phyloP scores from a whole-genome alignment of 2,113 vertebrate genomes.

The Telmatochromis sp. region DNA sequence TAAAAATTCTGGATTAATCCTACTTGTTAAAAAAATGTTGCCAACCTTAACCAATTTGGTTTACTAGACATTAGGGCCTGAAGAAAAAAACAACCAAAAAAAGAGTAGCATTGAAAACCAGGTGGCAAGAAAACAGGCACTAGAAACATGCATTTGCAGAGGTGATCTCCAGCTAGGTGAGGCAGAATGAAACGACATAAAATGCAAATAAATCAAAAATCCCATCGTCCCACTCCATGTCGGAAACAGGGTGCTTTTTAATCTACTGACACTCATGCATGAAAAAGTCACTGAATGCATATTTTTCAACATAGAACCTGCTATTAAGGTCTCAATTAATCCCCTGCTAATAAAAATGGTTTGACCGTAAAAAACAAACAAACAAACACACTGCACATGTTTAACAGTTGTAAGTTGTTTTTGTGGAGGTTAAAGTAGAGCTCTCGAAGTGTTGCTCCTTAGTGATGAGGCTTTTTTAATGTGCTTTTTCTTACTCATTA shows the following conservation, averaged over 20 bases:
- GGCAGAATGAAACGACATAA: not conserved
- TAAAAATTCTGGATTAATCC: not conserved
- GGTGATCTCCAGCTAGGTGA: not conserved
- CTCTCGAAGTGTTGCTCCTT: not conserved
- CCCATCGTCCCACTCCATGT: not conserved
- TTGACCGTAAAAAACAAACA: fast-evolving
- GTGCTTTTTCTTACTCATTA: not conserved
- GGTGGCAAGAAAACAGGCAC: not conserved
- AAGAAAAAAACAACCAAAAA: not conserved
- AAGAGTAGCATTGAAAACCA: not conserved
- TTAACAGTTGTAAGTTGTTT: not conserved
- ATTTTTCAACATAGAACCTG: not conserved
- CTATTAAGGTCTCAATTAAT: not conserved
- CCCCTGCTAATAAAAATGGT: not conserved
- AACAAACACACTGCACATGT: not conserved
- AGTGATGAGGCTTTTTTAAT: not conserved
- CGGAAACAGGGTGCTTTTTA: not conserved
- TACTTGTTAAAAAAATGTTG: not conserved
- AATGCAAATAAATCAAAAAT: not conserved
- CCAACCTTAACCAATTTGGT: not conserved
- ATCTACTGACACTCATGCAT: not conserved
- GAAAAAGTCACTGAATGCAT: not conserved
- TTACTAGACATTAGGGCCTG: not conserved
- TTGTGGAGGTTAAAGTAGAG: not conserved
- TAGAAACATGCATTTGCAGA: not conserved